Evolutionary conservation across 2,888 invertebrate species (phyloP).

Genomic region (Melipona bicolor): DNA sequence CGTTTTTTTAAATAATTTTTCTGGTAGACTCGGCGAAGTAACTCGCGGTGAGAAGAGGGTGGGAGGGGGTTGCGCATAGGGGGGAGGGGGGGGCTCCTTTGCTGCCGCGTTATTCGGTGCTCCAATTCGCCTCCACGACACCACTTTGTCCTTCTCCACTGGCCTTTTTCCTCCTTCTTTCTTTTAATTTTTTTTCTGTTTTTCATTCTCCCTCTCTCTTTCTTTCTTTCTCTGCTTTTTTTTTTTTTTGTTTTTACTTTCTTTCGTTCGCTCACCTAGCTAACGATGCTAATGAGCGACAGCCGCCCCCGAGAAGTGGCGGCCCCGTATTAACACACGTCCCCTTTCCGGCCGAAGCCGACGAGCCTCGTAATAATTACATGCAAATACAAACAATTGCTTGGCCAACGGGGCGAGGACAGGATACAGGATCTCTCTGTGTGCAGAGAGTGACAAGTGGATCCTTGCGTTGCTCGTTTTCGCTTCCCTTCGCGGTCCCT

Average conservation of each 20-base stretch:
- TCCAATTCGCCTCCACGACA: conserved; percentile 55
- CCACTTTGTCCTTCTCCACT: conserved; percentile 38
- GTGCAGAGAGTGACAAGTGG: neutral
- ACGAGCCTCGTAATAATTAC: conserved; percentile 71
- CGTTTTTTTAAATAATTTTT: conserved; percentile 35
- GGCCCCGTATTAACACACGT: conserved; percentile 65
- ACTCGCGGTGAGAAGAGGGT: conserved; percentile 22
- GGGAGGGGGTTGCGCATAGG: too few species aligned
- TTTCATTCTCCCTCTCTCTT: conserved; percentile 7
- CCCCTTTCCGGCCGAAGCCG: conserved; percentile 53
- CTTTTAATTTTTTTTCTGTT: conserved; percentile 28
- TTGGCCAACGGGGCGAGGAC: conserved; percentile 48
- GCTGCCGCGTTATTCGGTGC: conserved; percentile 51
- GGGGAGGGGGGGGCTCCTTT: conserved; percentile 10
- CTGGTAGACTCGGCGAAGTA: conserved; percentile 50
- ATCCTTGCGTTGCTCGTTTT: conserved; percentile 2
- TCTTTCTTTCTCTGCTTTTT: conserved; percentile 12
- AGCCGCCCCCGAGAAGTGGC: conserved; percentile 63
- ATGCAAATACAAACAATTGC: conserved; percentile 80
- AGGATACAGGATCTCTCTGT: neutral
- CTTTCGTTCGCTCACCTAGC: conserved; percentile 50
- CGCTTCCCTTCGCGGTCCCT: neutral
- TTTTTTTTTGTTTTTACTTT: conserved; percentile 27
- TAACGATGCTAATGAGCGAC: conserved; percentile 78
- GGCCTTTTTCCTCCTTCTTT: neutral